phyloP scores from a whole-genome alignment of 2,888 invertebrate genomes.

The Lycocerus yunnanus region DNA sequence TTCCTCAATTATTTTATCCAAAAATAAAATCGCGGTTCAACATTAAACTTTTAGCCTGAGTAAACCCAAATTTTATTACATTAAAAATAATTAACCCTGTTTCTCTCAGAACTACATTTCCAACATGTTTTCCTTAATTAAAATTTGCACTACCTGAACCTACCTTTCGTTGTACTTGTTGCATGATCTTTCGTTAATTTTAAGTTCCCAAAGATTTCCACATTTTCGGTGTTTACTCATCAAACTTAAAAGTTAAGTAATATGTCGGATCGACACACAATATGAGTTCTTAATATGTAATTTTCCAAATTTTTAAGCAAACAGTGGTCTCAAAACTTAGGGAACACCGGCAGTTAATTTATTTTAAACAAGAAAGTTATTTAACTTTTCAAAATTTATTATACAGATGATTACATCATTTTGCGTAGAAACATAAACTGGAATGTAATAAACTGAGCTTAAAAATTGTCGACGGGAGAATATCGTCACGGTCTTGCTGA shows the following conservation, averaged over 20 bases:
- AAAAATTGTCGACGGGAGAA: constrained; percentile 6
- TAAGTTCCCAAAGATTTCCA: neutral
- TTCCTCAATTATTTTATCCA: neutral
- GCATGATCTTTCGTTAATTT: neutral
- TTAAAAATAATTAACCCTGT: neutral
- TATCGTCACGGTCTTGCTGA: constrained; percentile 4
- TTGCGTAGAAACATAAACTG: constrained; percentile 2
- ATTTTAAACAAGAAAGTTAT: neutral
- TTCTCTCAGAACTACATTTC: neutral
- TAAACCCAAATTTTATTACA: neutral
- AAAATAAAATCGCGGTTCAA: neutral
- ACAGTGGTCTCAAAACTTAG: too few relatives aligned
- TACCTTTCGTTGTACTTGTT: neutral
- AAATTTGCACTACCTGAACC: neutral
- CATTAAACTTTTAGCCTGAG: neutral
- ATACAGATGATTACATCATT: neutral
- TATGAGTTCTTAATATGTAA: neutral
- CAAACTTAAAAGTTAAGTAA: neutral
- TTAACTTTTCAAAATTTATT: neutral
- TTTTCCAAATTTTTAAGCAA: neutral
- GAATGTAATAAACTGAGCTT: constrained; percentile 6
- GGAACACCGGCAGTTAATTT: neutral
- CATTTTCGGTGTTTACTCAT: neutral
- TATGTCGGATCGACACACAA: neutral
- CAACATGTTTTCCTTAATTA: neutral